Conservation (phyloP, 2,113 vertebrate species). For the Cervus canadensis region DNA sequence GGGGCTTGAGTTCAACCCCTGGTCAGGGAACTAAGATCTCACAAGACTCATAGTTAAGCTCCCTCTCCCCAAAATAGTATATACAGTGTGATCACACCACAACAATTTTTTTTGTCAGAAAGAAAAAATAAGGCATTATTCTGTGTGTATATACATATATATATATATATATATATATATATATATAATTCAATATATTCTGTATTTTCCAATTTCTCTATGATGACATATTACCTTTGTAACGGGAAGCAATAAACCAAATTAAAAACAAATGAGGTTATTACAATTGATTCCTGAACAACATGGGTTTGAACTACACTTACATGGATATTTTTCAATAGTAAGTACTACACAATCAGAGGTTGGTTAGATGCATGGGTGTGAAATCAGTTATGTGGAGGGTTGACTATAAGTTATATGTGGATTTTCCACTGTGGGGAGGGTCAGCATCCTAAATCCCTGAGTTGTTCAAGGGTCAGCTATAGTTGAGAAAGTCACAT, state of each 20-base stretch:
- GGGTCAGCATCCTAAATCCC: background rate
- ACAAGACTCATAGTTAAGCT: background rate
- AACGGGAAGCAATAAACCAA: background rate
- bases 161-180: background rate
- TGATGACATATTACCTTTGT: background rate
- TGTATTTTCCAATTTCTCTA: background rate
- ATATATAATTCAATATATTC: background rate
- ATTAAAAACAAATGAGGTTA: background rate
- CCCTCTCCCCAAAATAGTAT: background rate
- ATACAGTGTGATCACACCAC: background rate
- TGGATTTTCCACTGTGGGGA: background rate
- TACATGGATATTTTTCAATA: background rate
- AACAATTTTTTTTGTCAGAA: background rate
- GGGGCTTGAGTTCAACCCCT: background rate
- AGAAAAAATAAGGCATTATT: background rate
- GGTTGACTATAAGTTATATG: background rate
- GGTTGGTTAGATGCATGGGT: background rate
- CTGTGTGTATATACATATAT: background rate
- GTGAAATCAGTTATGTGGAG: background rate
- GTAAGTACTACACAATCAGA: background rate
- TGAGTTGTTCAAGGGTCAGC: background rate
- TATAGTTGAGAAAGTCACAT: background rate
- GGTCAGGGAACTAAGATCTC: background rate
- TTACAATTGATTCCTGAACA: background rate
- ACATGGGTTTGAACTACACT: background rate